Conservation (phyloP, 1,140 invertebrate species). For the Bombus superbus region DNA sequence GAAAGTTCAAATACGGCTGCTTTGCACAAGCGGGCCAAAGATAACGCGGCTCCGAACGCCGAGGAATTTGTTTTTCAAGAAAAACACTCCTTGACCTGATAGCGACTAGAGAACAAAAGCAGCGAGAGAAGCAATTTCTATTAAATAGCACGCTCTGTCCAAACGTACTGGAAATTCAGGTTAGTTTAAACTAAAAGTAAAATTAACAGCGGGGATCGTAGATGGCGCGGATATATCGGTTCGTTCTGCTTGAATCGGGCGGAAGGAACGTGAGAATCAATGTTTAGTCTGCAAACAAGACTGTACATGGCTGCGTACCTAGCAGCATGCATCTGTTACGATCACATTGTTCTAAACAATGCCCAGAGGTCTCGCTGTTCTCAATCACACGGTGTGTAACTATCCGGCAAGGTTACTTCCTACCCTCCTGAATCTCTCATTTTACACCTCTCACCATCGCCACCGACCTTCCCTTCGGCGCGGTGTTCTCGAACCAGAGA, state of each 20-base stretch:
- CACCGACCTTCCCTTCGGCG: neutral
- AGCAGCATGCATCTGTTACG: constrained; percentile 46
- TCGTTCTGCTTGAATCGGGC: constrained; percentile 11
- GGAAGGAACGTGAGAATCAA: constrained; percentile 56
- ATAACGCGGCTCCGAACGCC: no score
- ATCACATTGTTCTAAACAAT: constrained; percentile 55
- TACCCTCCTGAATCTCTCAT: neutral
- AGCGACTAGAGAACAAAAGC: neutral
- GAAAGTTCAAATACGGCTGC: neutral
- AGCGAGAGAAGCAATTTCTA: neutral
- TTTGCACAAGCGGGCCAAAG: no score
- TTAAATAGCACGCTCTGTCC: neutral
- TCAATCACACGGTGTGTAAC: constrained; percentile 45
- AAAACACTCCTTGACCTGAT: no score
- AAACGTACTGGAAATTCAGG: neutral
- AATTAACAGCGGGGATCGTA: neutral
- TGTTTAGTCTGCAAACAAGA: constrained; percentile 57
- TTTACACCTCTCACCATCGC: neutral
- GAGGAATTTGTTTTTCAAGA: no score
- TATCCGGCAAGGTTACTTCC: constrained; percentile 14
- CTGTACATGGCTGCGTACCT: constrained; percentile 18
- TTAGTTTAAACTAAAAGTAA: neutral
- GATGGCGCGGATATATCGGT: constrained; percentile 4
- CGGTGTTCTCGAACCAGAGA: neutral
- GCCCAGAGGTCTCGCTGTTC: constrained; percentile 39